phyloP scores from a whole-genome alignment of 2,888 invertebrate species.

The Hybos culiciformis region DNA sequence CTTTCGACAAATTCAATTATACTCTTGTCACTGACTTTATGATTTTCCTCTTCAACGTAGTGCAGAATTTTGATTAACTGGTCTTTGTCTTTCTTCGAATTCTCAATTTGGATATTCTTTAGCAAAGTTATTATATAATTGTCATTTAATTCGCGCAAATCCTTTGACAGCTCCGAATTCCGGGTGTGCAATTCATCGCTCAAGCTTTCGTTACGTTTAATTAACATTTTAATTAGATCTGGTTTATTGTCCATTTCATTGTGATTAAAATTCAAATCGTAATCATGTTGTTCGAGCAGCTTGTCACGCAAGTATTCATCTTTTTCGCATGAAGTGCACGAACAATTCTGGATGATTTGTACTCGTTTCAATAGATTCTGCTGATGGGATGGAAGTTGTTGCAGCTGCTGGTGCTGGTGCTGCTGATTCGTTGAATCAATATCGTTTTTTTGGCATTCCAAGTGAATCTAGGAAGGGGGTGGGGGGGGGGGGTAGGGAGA shows the following conservation, averaged over 20 bases:
- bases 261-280: conserved; percentile 11
- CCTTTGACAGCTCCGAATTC: conserved; percentile 10
- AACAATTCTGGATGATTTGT: conserved; percentile 51
- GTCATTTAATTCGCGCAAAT: conserved; percentile 11
- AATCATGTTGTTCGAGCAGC: conserved; percentile 4
- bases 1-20: conserved; percentile 30
- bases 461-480: conserved; percentile 38
- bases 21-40: conserved; percentile 24
- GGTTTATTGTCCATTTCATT: conserved; percentile 26
- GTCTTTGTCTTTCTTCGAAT: conserved; percentile 25
- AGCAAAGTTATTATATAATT: conserved; percentile 16
- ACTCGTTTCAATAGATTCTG: conserved; percentile 48
- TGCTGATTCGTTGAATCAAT: conserved; percentile 35
- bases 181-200: conserved; percentile 14
- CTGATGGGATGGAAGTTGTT: too few species aligned
- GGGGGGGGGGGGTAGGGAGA: background rate
- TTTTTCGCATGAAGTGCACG: conserved; percentile 47
- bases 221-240: conserved; percentile 27
- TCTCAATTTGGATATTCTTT: conserved; percentile 18
- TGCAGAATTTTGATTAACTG: conserved; percentile 24
- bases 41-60: conserved; percentile 16
- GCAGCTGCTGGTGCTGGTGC: too few species aligned
- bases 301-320: conserved; percentile 14
- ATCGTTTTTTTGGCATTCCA: conserved; percentile 42
- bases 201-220: conserved; percentile 14